Conservation (phyloP, 92 coral and sea anemone species). For the Epizoanthus rinbou region DNA sequence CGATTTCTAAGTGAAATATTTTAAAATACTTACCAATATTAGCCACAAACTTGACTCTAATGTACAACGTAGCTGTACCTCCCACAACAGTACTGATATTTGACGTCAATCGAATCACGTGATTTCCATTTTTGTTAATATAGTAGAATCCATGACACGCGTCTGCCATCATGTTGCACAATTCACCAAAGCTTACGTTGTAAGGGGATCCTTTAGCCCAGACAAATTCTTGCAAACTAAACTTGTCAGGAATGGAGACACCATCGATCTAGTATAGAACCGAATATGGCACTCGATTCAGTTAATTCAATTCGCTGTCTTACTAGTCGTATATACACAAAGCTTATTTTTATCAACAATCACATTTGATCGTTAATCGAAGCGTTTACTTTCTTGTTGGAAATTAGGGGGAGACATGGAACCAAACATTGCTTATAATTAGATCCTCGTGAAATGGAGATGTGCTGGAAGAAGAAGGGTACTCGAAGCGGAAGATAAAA, state of each 20-base stretch:
- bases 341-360: no score
- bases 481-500: no score
- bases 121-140: background rate
- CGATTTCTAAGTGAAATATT: background rate
- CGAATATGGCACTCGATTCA: no score
- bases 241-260: background rate
- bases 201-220: background rate
- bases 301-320: no score
- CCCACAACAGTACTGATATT: background rate
- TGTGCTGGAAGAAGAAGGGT: no score
- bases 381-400: no score
- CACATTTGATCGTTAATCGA: no score
- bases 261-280: background rate
- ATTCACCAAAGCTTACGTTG: background rate
- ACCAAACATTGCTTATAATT: no score
- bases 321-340: no score
- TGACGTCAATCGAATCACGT: constrained; percentile 22
- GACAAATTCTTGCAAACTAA: background rate
- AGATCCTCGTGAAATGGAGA: no score
- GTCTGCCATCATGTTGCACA: background rate
- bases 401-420: no score
- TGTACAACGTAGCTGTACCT: constrained; percentile 43
- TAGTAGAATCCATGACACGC: constrained; percentile 41
- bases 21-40: constrained; percentile 31
- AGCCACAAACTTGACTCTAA: constrained; percentile 36